Evolutionary conservation across 2,113 vertebrate genomes (phyloP).

Genomic region (Neolamprologus cancellatus): DNA sequence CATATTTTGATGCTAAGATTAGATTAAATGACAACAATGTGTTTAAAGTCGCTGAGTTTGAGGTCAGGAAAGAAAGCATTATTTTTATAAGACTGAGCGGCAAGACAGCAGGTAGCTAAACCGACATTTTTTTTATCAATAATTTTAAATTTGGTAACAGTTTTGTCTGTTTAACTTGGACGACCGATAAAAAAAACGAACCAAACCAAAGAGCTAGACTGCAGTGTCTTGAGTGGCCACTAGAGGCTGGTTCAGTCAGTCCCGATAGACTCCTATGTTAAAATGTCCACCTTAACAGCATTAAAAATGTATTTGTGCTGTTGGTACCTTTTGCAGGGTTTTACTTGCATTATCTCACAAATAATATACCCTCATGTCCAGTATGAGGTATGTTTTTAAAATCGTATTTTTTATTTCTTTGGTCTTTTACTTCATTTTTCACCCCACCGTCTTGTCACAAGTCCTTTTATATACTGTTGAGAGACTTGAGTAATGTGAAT

Average conservation of each 20-base stretch:
- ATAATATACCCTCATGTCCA: neutral
- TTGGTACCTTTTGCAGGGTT: neutral
- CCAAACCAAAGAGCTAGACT: neutral
- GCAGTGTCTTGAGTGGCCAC: neutral
- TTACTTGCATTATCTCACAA: neutral
- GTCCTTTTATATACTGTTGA: neutral
- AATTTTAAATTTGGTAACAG: neutral
- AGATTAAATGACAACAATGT: neutral
- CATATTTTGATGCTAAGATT: neutral
- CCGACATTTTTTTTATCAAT: rapidly evolving
- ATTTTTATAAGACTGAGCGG: neutral
- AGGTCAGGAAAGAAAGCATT: neutral
- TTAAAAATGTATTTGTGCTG: neutral
- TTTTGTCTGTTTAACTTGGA: neutral
- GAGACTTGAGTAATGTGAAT: neutral
- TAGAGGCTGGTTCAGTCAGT: neutral
- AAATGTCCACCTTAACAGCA: neutral
- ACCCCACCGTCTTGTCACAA: neutral
- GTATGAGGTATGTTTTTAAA: neutral
- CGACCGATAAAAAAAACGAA: neutral
- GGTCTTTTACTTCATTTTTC: neutral
- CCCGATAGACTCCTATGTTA: neutral
- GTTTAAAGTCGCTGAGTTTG: neutral
- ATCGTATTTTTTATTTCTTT: neutral
- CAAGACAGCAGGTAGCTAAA: neutral